Evolutionary conservation across 2,888 invertebrate species (phyloP), one percentile per base, ranked within the genome.

Genomic region (Ligdia adustata): DNA sequence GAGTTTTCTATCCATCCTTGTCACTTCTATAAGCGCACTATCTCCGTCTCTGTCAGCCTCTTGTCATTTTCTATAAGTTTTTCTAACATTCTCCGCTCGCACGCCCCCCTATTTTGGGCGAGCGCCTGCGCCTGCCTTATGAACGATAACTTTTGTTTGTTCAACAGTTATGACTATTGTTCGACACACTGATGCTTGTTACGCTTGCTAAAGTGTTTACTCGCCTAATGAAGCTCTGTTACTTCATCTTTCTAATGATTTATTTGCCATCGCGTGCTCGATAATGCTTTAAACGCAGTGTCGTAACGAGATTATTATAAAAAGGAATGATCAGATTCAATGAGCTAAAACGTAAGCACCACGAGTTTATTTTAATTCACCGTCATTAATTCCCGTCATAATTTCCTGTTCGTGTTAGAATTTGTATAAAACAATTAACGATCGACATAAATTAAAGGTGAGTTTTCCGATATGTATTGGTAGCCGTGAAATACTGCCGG

Each of bases 11-110:
- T 81, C 86, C 74, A 75, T 90, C 90, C 72, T 70, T 71, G 71
- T 88, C 85, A 69, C 71, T 69, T 79, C 74, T 82, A 84, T 74
- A 75, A 74, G 69, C 67, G 67, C 66, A 62, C 64, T 82, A 62
- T 75, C 66, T 65, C 87, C 69, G 78, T 89, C 89, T 74, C 73
- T 81, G 77, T 90, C 89, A 68, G 76, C 66, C 69, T 79, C 87
- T 86, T 89, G 89, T 90, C 90, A 89, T 90, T 89, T 89, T 89
- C 89, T 89, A 87, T 89, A 87, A 89, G 87, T 88, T 90, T 90
- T 90, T 90, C 90, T 89, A 88, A 87, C 86, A 80, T 82, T 85
- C 87, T 81, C 84, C 73, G 78, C 71, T 76, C 73, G 73, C 74
- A 69, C 78, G 82, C 80, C 82, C 80, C 78, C 78, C 82, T 75